Evolutionary conservation across 1,140 invertebrate species (phyloP).

Genomic region (Olivierus martensii): DNA sequence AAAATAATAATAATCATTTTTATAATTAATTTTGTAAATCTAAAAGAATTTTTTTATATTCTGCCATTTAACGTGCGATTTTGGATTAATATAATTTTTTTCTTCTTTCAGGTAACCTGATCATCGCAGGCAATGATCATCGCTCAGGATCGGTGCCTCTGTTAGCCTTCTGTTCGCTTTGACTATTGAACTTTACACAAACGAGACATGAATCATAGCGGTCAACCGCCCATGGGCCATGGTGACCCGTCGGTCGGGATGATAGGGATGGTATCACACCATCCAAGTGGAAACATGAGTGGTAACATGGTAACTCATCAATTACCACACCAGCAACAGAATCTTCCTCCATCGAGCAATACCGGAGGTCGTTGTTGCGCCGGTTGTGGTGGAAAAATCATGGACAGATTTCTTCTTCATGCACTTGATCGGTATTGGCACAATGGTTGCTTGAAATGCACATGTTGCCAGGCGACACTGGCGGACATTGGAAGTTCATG

Average conservation of each 20-base stretch:
- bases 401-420: conserved; percentile 71
- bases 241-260: not conserved
- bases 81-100: no score
- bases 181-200: no score
- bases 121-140: no score
- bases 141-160: no score
- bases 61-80: no score
- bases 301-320: conserved; percentile 1
- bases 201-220: no score
- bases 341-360: not conserved
- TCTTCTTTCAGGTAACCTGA: no score
- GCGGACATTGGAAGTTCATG: conserved; percentile 78
- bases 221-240: no score
- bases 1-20: no score
- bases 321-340: conserved; percentile 3
- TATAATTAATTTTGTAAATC: no score
- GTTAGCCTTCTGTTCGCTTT: no score
- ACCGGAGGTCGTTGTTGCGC: conserved; percentile 32
- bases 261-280: conserved; percentile 2
- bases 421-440: conserved; percentile 89
- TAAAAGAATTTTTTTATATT: no score
- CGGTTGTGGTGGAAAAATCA: conserved; percentile 54
- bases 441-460: conserved; percentile 76
- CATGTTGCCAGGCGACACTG: conserved; percentile 66
- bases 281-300: conserved; percentile 4